Percentiles rank a stretch among this genome's conserved stretches.
Evolutionary conservation across 2,113 vertebrate species (phyloP).

Genomic region (Dissostichus mawsoni): DNA sequence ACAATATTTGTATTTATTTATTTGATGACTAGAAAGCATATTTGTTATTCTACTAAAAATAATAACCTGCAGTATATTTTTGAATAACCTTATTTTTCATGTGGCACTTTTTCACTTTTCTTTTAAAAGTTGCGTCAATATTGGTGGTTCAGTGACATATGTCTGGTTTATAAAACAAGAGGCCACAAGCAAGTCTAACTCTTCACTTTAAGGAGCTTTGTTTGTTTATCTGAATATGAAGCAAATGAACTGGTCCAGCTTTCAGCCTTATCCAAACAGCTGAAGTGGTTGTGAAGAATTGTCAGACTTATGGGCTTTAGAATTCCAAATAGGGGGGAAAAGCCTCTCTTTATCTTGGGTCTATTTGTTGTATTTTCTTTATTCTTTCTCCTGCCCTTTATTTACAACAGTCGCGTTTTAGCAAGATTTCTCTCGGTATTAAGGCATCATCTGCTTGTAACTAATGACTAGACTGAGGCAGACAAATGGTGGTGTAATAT

Average conservation of each 20-base stretch:
- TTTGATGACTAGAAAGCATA: neutral
- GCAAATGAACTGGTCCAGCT: neutral
- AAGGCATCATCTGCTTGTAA: conserved; percentile 5
- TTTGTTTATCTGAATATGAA: neutral
- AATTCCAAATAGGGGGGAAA: neutral
- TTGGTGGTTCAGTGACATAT: too few relatives aligned
- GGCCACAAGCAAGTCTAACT: neutral
- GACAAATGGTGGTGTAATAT: neutral
- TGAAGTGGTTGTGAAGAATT: neutral
- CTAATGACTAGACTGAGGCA: neutral
- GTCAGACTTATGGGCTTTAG: neutral
- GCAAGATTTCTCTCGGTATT: neutral
- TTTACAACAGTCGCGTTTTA: neutral
- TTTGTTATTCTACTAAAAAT: neutral
- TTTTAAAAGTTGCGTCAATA: neutral
- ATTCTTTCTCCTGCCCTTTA: neutral
- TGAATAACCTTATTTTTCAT: neutral
- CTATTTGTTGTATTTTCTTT: neutral
- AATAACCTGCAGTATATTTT: neutral
- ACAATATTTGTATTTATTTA: neutral
- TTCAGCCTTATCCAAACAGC: conserved; percentile 1
- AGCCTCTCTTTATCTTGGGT: neutral
- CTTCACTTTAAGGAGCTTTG: neutral
- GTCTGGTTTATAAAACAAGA: too few relatives aligned
- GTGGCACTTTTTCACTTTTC: neutral